Evolutionary conservation across 2,113 vertebrate genomes (phyloP).

Genomic region (Lipotes vexillifer): DNA sequence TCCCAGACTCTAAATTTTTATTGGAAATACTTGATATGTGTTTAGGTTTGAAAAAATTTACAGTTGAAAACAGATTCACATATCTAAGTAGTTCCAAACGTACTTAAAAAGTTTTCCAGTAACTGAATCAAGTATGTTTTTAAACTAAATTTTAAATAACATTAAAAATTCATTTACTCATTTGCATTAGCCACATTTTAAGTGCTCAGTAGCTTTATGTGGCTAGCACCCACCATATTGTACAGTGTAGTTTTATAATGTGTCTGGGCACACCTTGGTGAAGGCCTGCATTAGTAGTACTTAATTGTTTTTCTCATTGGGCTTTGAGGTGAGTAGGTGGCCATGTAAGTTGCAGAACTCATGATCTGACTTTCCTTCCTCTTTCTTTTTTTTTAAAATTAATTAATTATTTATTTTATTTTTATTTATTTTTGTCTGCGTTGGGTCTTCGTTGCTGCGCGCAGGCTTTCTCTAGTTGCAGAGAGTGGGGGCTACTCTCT

Average conservation of each 20-base stretch:
- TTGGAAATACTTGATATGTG: background rate
- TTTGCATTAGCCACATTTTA: background rate
- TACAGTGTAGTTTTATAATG: background rate
- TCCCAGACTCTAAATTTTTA: background rate
- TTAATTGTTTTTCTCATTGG: background rate
- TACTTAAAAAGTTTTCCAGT: background rate
- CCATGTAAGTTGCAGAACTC: background rate
- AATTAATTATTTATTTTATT: no score
- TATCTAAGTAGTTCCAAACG: background rate
- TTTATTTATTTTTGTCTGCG: no score
- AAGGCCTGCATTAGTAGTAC: background rate
- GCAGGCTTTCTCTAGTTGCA: no score
- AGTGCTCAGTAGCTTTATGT: background rate
- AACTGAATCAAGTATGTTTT: background rate
- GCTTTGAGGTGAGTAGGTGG: background rate
- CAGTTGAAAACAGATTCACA: background rate
- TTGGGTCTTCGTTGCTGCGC: no score
- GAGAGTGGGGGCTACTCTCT: no score
- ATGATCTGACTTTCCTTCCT: background rate
- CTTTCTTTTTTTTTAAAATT: no score
- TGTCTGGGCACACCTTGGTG: background rate
- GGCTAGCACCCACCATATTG: background rate
- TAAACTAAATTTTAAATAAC: conserved; percentile 29
- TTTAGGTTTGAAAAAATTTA: conserved; percentile 10
- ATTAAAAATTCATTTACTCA: background rate